Evolutionary conservation across 2,797 vertebrate species (phyloP), one percentile per base, ranked within the genome.

Genomic region (Ispidina picta): DNA sequence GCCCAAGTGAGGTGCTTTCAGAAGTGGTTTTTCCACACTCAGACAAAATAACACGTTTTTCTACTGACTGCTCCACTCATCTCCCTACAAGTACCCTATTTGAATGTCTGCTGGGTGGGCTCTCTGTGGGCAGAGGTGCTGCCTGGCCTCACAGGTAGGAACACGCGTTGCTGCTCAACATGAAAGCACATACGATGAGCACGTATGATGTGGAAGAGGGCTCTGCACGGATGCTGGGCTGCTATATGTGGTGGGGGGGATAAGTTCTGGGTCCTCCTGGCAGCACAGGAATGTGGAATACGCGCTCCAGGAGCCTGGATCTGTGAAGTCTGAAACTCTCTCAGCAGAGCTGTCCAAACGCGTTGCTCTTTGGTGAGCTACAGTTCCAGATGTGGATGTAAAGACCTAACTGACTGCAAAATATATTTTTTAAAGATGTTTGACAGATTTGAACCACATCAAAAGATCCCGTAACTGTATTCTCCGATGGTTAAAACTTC

Each of bases 51-150:
- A 76, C 59, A 76, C 3, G 13, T 75, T 90, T n/a, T 77, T 17
- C 76, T 74, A 5, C 74, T 39, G 72, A 25, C 80, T 52, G 80
- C 54, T 55, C 48, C 0, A 0, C 88, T 94, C 79, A 18, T 72
- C 86, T 89, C 66, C 80, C 28, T 13, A 0, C 71, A 51, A 75
- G 68, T 43, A 35, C 69, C 81, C 79, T 22, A 23, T 85, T 58
- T 85, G 84, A 89, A 72, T 62, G 71, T 48, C 93, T 92, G 90
- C 86, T 92, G 86, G 72, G 89, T 81, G 89, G 87, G 83, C 82
- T 88, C 35, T 84, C 71, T 31, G 58, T 28, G 43, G 83, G 66
- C 91, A 81, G 4, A 72, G 65, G 66, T 51, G 77, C 92, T 31
- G 69, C 64, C 82, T 77, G 89, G 58, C 54, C 83, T 41, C 29